Percentiles rank a stretch among this genome's conserved stretches.
Conservation (phyloP, 2,888 invertebrate species). For the Melinaea menophilus region DNA sequence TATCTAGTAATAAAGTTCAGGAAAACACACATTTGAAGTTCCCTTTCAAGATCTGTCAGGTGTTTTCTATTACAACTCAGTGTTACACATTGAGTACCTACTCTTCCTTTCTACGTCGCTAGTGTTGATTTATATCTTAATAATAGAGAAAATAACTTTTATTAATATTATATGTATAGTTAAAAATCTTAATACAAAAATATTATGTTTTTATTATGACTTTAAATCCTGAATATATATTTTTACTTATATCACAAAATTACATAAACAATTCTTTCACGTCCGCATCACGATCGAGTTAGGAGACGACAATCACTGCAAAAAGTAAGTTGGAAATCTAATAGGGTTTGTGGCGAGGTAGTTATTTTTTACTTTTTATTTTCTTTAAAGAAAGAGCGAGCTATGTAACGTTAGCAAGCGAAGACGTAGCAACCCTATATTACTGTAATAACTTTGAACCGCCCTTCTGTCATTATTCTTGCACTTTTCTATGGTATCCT, state of each 20-base stretch:
- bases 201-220: background rate
- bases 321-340: slow-evolving; percentile 74
- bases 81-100: slow-evolving; percentile 55
- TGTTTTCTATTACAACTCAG: slow-evolving; percentile 70
- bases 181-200: background rate
- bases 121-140: slow-evolving; percentile 17
- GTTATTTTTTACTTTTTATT: slow-evolving; percentile 72
- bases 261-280: slow-evolving; percentile 71
- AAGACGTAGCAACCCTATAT: slow-evolving; percentile 69
- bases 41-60: slow-evolving; percentile 69
- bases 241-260: slow-evolving; percentile 50
- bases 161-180: no score
- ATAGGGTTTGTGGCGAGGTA: slow-evolving; percentile 74
- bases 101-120: slow-evolving; percentile 73
- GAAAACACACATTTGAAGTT: slow-evolving; percentile 54
- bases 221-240: background rate
- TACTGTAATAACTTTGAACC: slow-evolving; percentile 71
- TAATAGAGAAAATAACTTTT: slow-evolving; percentile 1
- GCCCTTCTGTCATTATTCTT: slow-evolving; percentile 73
- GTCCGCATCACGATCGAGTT: slow-evolving; percentile 71
- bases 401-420: slow-evolving; percentile 70
- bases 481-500: slow-evolving; percentile 65
- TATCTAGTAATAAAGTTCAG: slow-evolving; percentile 40
- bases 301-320: slow-evolving; percentile 69
- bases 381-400: slow-evolving; percentile 61